These are phyloP conservation scores for Dendropsophus ebraccatus DNA, from an alignment of 2,113 vertebrate genomes.

Conservation along the genomic window DNA sequence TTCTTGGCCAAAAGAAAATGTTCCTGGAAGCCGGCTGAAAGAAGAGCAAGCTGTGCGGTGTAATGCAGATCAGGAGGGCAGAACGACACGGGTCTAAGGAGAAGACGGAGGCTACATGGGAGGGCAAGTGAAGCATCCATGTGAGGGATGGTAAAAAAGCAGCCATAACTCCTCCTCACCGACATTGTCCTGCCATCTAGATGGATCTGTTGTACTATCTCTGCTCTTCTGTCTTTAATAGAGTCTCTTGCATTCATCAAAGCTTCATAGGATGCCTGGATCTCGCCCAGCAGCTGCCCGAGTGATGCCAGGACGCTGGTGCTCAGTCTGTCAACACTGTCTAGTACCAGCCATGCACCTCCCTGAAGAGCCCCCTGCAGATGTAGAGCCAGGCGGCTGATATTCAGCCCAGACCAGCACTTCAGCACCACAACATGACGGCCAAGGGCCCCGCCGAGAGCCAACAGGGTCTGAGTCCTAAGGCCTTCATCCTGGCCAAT, in stretches of 20 bases:
- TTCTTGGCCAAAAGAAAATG: slow-evolving; percentile 70
- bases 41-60: slow-evolving; percentile 77
- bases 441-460: slow-evolving; percentile 77
- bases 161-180: slow-evolving; percentile 74
- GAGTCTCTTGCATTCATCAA: slow-evolving; percentile 49
- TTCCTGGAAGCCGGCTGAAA: slow-evolving; percentile 76
- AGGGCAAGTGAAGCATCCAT: slow-evolving; percentile 59
- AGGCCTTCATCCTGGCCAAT: slow-evolving; percentile 74
- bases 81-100: slow-evolving; percentile 77
- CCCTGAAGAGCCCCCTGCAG: slow-evolving; percentile 78
- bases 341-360: slow-evolving; percentile 81
- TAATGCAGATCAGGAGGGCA: slow-evolving; percentile 70
- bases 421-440: slow-evolving; percentile 73
- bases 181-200: slow-evolving; percentile 71
- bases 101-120: slow-evolving; percentile 72
- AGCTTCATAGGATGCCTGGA: slow-evolving; percentile 69
- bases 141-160: slow-evolving; percentile 70
- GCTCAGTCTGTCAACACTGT: slow-evolving; percentile 71
- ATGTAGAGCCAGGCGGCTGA: slow-evolving; percentile 70
- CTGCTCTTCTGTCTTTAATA: not conserved
- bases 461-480: slow-evolving; percentile 69
- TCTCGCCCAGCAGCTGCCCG: slow-evolving; percentile 73
- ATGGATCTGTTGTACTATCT: slow-evolving; percentile 59
- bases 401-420: slow-evolving; percentile 68
- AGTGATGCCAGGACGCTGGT: slow-evolving; percentile 71